Evolutionary conservation across 37 sponge, comb jelly and placozoan species (phyloP).

Genomic region (Oopsacas minuta): DNA sequence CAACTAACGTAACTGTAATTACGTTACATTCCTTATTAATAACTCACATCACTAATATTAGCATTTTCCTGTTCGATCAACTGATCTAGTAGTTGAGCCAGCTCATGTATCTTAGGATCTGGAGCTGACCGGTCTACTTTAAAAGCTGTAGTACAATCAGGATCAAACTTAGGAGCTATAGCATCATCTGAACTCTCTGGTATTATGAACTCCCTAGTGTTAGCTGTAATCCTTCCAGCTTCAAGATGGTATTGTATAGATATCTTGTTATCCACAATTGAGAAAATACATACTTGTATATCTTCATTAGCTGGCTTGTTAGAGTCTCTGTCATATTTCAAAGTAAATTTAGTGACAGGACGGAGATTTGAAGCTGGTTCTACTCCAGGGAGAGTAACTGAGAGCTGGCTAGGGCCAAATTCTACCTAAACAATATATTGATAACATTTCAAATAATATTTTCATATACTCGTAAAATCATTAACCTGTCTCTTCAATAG

Average conservation of each 20-base stretch:
- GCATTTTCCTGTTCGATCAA: conserved; percentile 51
- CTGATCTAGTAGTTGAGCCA: conserved; percentile 43
- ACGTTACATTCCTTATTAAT: conserved; percentile 26
- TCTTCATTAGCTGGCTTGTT: conserved; percentile 51
- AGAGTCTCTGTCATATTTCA: conserved; percentile 54
- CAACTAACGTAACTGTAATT: neutral
- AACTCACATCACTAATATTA: conserved; percentile 34
- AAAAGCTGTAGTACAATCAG: neutral
- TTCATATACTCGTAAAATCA: too few species aligned
- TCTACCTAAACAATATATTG: neutral
- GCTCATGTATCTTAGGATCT: conserved; percentile 43
- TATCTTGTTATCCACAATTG: conserved; percentile 45
- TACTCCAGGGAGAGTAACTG: neutral
- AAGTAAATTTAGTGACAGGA: conserved; percentile 38
- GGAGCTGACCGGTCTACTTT: conserved; percentile 60
- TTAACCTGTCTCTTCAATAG: conserved; percentile 46
- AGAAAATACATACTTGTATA: conserved; percentile 54
- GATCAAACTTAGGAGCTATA: conserved; percentile 8
- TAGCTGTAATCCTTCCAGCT: conserved; percentile 55
- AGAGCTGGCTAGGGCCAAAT: neutral
- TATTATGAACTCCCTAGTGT: conserved; percentile 45
- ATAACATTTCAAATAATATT: too few species aligned
- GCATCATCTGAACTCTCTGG: conserved; percentile 42
- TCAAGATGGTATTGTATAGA: conserved; percentile 69
- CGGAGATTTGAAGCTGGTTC: neutral